Evolutionary conservation across 1,140 invertebrate genomes (phyloP).

Genomic region (Hylaeus volcanicus): DNA sequence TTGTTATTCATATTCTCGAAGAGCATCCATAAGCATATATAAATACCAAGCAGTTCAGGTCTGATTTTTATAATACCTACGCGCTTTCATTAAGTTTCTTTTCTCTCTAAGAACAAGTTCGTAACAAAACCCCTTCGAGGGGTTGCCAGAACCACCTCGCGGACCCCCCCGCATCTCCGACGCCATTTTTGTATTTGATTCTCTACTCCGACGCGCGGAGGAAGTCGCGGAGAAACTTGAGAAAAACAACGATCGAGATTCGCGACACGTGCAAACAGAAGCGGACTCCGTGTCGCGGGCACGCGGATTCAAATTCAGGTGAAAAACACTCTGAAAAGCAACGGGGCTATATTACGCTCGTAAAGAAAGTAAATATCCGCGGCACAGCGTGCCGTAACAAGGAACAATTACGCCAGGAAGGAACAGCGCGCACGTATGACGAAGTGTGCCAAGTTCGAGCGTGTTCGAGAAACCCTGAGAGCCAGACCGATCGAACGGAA

Average conservation of each 20-base stretch:
- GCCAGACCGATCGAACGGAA: not conserved
- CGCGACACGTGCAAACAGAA: not conserved
- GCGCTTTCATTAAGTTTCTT: no score
- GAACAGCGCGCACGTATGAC: slow-evolving; percentile 18
- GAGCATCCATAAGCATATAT: no score
- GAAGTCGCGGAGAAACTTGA: not conserved
- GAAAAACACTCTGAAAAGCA: slow-evolving; percentile 34
- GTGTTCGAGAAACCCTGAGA: no score
- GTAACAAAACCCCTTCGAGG: no score
- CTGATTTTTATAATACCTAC: no score
- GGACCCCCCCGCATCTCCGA: no score
- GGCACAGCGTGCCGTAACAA: slow-evolving; percentile 33
- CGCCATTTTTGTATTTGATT: no score
- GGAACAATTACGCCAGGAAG: slow-evolving; percentile 40
- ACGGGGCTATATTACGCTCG: slow-evolving; percentile 40
- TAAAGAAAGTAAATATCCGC: slow-evolving; percentile 51
- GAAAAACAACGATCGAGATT: not conserved
- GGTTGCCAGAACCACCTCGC: no score
- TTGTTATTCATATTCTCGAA: no score
- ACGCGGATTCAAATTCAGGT: slow-evolving; percentile 24
- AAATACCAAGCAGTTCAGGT: no score
- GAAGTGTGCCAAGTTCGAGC: slow-evolving; percentile 44
- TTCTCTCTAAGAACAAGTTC: no score
- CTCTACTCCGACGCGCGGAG: no score
- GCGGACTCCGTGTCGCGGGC: not conserved